These are phyloP conservation scores for Colostygia pectinataria DNA, from an alignment of 2,888 invertebrate species.

Conservation along the genomic window DNA sequence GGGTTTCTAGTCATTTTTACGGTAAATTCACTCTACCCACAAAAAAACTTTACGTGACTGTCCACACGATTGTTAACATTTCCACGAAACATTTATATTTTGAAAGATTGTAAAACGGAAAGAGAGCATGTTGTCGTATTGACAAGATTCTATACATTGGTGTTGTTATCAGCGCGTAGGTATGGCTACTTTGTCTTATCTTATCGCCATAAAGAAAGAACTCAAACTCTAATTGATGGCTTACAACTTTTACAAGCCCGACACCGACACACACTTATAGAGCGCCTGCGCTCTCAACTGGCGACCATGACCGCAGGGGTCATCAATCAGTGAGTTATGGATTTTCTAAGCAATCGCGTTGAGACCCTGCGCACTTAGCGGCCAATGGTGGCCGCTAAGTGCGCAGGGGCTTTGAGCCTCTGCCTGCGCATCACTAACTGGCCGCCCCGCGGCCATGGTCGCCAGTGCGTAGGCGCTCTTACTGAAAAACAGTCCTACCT, in stretches of 20 bases:
- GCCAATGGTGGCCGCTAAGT: too few species aligned
- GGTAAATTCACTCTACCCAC: slow-evolving; percentile 3
- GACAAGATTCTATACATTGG: slow-evolving; percentile 67
- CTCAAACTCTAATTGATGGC: slow-evolving; percentile 38
- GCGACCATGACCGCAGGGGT: too few species aligned
- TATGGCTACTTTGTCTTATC: slow-evolving; percentile 72
- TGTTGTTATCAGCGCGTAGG: slow-evolving; percentile 65
- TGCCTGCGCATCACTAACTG: too few species aligned
- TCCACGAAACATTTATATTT: background rate
- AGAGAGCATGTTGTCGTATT: slow-evolving; percentile 69
- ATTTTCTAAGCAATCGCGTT: too few species aligned
- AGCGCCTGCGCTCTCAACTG: too few species aligned
- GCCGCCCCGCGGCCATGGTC: too few species aligned
- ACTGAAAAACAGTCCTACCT: too few species aligned
- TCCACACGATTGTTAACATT: slow-evolving; percentile 17
- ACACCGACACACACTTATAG: too few species aligned
- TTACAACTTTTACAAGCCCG: background rate
- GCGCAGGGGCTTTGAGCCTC: too few species aligned
- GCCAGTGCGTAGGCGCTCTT: too few species aligned
- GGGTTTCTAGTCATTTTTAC: slow-evolving; percentile 45
- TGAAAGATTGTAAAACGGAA: slow-evolving; percentile 25
- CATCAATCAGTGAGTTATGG: too few species aligned
- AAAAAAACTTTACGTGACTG: slow-evolving; percentile 5
- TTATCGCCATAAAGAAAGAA: slow-evolving; percentile 66
- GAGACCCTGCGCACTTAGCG: too few species aligned